Percentiles rank a stretch among this genome's conserved stretches.
Evolutionary conservation across 2,113 vertebrate genomes (phyloP).

Genomic region (Myocastor coypus): DNA sequence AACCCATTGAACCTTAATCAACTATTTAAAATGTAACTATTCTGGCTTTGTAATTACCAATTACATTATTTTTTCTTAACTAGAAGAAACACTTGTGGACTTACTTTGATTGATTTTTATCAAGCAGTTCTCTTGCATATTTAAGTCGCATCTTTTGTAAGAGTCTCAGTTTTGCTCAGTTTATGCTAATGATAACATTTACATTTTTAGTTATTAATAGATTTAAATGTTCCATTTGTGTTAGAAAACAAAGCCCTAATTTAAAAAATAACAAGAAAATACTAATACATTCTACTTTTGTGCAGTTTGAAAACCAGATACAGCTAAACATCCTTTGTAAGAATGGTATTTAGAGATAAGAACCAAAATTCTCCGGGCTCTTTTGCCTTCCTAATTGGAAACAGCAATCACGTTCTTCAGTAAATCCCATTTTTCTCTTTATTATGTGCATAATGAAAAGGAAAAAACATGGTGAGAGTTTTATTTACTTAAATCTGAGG

Average conservation of each 20-base stretch:
- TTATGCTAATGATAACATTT: conserved; percentile 76
- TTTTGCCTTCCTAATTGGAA: conserved; percentile 33
- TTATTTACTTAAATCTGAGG: neutral
- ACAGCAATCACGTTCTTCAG: neutral
- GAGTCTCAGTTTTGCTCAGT: conserved; percentile 75
- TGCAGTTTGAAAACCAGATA: conserved; percentile 64
- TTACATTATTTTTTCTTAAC: conserved; percentile 71
- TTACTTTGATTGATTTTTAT: conserved; percentile 79
- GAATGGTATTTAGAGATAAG: neutral
- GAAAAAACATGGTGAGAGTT: neutral
- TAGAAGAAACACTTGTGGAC: conserved; percentile 67
- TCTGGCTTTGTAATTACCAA: conserved; percentile 73
- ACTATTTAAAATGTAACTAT: conserved; percentile 70
- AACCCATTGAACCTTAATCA: conserved; percentile 73
- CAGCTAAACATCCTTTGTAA: conserved; percentile 57
- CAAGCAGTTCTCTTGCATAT: conserved; percentile 76
- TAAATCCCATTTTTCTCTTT: conserved; percentile 3
- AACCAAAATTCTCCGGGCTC: neutral
- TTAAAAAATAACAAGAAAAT: conserved; percentile 57
- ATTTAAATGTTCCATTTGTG: conserved; percentile 38
- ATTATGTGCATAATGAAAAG: neutral
- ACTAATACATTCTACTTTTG: conserved; percentile 73
- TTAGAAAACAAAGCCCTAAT: conserved; percentile 72
- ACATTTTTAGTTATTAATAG: conserved; percentile 75
- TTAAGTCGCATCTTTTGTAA: conserved; percentile 76